phyloP scores from a whole-genome alignment of 2,888 invertebrate genomes.

The Rhagium mordax region DNA sequence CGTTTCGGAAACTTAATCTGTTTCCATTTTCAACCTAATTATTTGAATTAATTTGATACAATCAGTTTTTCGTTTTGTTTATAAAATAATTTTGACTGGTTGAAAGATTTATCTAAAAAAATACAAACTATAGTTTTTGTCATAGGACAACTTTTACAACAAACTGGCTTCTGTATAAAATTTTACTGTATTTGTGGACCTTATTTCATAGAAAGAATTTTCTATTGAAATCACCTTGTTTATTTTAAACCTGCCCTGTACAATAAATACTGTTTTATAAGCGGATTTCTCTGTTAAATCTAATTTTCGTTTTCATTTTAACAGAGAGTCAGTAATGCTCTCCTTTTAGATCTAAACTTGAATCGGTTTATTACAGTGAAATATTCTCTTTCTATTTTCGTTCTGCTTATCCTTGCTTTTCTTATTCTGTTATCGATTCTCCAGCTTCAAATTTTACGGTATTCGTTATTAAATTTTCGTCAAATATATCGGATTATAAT shows the following conservation, averaged over 20 bases:
- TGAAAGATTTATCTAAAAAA: too few species aligned
- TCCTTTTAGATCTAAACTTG: not conserved
- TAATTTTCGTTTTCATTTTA: not conserved
- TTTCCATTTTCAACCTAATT: too few species aligned
- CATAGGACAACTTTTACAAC: too few species aligned
- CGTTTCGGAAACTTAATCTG: too few species aligned
- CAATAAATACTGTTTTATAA: not conserved
- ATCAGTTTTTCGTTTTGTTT: too few species aligned
- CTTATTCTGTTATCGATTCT: not conserved
- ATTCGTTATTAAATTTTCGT: not conserved
- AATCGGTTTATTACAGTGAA: not conserved
- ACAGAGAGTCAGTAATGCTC: not conserved
- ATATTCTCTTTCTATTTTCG: not conserved
- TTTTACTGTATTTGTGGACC: too few species aligned
- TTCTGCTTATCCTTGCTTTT: not conserved
- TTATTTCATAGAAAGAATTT: too few species aligned
- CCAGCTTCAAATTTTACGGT: not conserved
- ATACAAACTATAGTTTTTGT: too few species aligned
- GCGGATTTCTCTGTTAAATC: not conserved
- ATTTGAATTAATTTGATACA: too few species aligned
- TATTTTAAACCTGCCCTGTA: not conserved
- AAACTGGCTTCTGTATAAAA: too few species aligned
- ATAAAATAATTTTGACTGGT: too few species aligned
- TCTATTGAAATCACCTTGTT: not conserved
- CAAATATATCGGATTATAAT: not conserved